Evolutionary conservation across 2,888 invertebrate species (phyloP).

Genomic region (Atherix ibis): DNA sequence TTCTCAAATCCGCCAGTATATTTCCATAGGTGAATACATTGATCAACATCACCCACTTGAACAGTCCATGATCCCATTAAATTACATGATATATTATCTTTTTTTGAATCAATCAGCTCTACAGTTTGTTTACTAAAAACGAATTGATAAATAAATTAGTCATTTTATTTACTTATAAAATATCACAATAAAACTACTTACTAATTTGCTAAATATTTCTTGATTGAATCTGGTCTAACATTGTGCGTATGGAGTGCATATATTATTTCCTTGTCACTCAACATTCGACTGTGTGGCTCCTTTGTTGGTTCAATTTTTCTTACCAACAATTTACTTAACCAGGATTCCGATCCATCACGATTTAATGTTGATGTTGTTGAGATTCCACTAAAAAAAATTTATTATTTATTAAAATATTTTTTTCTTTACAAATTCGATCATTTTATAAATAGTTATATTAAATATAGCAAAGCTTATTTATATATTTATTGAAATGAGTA

Average conservation of each 20-base stretch:
- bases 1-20: constrained; percentile 85
- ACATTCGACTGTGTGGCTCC: constrained; percentile 90
- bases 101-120: constrained; percentile 58
- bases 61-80: constrained; percentile 94
- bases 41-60: constrained; percentile 92
- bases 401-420: neutral
- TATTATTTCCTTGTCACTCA: constrained; percentile 90
- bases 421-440: too few species aligned
- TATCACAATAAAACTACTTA: constrained; percentile 37
- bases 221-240: constrained; percentile 75
- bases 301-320: constrained; percentile 86
- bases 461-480: too few species aligned
- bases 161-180: neutral
- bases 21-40: constrained; percentile 90
- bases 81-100: constrained; percentile 60
- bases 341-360: constrained; percentile 49
- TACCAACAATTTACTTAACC: constrained; percentile 78
- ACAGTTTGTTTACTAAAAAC: constrained; percentile 56
- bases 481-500: too few species aligned
- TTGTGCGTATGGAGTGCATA: constrained; percentile 93
- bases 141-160: too few species aligned
- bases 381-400: constrained; percentile 2
- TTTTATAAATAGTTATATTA: neutral
- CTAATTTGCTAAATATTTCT: constrained; percentile 81
- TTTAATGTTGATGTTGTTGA: constrained; percentile 3